Percentiles rank a stretch among this genome's conserved stretches.
These are phyloP conservation scores for Oxystoma pomonae DNA, from an alignment of 2,888 invertebrate genomes.

Conservation along the genomic window DNA sequence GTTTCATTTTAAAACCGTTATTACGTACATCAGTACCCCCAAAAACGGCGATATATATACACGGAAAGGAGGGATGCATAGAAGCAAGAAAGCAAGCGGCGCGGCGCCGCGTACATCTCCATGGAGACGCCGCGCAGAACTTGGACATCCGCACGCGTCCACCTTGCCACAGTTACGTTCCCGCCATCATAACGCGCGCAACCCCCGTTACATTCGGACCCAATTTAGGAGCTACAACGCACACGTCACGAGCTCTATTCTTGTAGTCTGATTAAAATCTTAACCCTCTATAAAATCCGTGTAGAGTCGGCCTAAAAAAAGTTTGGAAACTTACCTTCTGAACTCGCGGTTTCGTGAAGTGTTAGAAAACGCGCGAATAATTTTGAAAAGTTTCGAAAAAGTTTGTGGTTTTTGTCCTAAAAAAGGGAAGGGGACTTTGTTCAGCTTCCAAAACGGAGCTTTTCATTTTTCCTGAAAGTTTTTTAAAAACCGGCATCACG, in stretches of 20 bases:
- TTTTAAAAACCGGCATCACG: background rate
- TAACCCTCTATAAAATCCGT: background rate
- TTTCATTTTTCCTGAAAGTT: background rate
- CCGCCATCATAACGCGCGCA: background rate
- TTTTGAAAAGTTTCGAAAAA: background rate
- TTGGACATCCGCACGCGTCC: conserved; percentile 1
- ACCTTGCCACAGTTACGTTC: conserved; percentile 4
- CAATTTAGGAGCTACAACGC: background rate
- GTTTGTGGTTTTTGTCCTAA: background rate
- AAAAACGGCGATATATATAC: too few relatives aligned
- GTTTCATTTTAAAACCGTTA: too few relatives aligned
- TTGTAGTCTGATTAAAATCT: background rate
- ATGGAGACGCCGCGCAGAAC: conserved; percentile 5
- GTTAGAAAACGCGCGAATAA: background rate
- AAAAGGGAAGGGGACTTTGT: background rate
- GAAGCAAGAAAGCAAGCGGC: background rate
- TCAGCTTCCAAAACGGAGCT: background rate
- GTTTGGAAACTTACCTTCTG: background rate
- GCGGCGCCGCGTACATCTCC: background rate
- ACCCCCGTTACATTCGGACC: background rate
- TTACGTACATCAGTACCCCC: too few relatives aligned
- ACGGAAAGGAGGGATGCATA: background rate
- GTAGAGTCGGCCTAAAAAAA: background rate
- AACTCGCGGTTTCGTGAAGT: background rate
- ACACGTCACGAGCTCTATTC: background rate